Conservation (phyloP, 2,888 invertebrate genomes). For the Amphipoea oculea region DNA sequence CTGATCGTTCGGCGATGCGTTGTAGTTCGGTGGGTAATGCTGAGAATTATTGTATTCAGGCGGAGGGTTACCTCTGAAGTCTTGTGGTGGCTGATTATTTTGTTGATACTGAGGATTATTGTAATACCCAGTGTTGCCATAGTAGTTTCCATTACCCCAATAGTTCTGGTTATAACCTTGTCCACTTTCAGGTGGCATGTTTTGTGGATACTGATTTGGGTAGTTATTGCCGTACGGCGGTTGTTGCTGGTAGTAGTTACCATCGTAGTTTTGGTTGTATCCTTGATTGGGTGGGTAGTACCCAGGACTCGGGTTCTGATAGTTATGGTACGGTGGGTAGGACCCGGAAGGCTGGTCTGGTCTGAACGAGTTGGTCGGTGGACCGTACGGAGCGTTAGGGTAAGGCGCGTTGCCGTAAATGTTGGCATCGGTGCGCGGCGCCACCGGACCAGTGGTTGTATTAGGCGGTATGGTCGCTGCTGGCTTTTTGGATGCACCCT, state of each 20-base stretch:
- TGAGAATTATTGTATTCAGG: constrained; percentile 78
- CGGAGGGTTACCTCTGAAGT: constrained; percentile 77
- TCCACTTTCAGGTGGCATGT: constrained; percentile 75
- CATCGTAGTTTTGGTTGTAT: constrained; percentile 85
- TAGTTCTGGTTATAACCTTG: constrained; percentile 85
- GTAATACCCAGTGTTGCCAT: constrained; percentile 83
- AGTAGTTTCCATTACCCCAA: constrained; percentile 85
- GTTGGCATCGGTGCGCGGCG: constrained; percentile 74
- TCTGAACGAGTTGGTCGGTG: constrained; percentile 75
- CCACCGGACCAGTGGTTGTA: constrained; percentile 75
- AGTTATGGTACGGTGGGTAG: constrained; percentile 85
- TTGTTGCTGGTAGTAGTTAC: constrained; percentile 84
- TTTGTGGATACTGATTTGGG: constrained; percentile 85
- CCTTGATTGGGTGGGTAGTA: constrained; percentile 89
- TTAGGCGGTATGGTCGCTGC: constrained; percentile 89
- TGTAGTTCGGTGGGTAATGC: constrained; percentile 82
- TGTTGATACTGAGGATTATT: constrained; percentile 84
- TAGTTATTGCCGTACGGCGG: constrained; percentile 82
- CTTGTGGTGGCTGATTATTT: constrained; percentile 79
- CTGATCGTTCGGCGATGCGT: constrained; percentile 75
- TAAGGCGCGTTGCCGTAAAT: constrained; percentile 77
- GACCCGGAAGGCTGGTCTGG: constrained; percentile 80
- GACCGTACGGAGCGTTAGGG: constrained; percentile 82
- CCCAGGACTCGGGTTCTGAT: constrained; percentile 81
- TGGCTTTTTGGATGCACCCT: constrained; percentile 87